Evolutionary conservation across 2,888 invertebrate species (phyloP).

Genomic region (Himalopsyche anomala): DNA sequence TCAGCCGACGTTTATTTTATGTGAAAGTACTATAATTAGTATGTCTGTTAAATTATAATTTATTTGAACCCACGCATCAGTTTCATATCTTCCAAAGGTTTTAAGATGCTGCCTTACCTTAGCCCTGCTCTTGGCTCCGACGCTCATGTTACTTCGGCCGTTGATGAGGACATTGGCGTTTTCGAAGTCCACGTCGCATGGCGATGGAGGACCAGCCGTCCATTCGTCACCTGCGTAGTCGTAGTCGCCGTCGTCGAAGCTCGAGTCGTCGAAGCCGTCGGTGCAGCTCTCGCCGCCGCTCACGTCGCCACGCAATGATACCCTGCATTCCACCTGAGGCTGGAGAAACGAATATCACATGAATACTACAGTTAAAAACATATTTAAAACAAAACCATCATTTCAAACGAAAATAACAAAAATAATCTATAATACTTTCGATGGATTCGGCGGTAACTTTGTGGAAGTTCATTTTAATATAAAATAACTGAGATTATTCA

Average conservation of each 20-base stretch:
- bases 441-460: too few species aligned
- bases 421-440: too few species aligned
- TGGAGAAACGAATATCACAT: not conserved
- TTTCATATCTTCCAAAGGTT: too few species aligned
- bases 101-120: conserved; percentile 73
- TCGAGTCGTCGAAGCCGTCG: conserved; percentile 78
- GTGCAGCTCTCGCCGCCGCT: conserved; percentile 77
- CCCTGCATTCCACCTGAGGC: conserved; percentile 9
- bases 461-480: too few species aligned
- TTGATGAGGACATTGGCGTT: conserved; percentile 94
- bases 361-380: too few species aligned
- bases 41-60: too few species aligned
- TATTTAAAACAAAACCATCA: too few species aligned
- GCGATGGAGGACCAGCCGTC: conserved; percentile 82
- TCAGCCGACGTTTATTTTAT: too few species aligned
- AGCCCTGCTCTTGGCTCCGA: conserved; percentile 76
- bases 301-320: conserved; percentile 68
- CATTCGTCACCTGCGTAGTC: conserved; percentile 67
- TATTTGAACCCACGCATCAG: too few species aligned
- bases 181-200: conserved; percentile 88
- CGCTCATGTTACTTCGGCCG: conserved; percentile 89
- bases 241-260: conserved; percentile 67
- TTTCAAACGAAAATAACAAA: too few species aligned
- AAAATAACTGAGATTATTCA: too few species aligned
- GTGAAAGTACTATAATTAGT: too few species aligned